phyloP scores from a whole-genome alignment of 2,113 vertebrate genomes.

The Cyanocitta stelleri region DNA sequence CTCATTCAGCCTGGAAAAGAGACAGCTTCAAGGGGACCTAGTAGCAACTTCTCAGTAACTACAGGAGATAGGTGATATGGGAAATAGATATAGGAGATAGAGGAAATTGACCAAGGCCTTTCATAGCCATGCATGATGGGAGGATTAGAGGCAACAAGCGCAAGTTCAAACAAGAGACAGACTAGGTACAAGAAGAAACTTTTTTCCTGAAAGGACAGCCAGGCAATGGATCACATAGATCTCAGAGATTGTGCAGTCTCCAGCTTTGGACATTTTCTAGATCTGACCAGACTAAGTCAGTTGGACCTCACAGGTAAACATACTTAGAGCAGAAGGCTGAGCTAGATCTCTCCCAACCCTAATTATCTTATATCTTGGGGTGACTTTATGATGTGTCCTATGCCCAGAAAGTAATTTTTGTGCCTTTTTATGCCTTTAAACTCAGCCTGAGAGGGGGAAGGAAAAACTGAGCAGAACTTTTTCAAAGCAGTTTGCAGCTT shows the following conservation, averaged over 20 bases:
- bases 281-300: neutral
- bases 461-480: too few species aligned
- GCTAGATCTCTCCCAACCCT: neutral
- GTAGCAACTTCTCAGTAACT: neutral
- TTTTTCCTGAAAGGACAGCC: neutral
- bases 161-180: neutral
- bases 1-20: neutral
- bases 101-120: neutral
- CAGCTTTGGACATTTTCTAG: neutral
- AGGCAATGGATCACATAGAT: neutral
- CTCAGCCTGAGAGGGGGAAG: too few species aligned
- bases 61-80: too few species aligned
- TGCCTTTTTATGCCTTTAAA: too few species aligned
- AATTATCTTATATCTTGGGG: neutral
- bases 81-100: too few species aligned
- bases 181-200: neutral
- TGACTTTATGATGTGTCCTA: too few species aligned
- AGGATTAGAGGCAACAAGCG: neutral
- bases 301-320: neutral
- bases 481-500: too few species aligned
- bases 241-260: neutral
- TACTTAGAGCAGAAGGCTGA: neutral
- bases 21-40: neutral
- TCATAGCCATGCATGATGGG: accelerated
- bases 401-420: too few species aligned